Conservation (phyloP, 2,888 invertebrate species). For the Oscheius sp. region DNA sequence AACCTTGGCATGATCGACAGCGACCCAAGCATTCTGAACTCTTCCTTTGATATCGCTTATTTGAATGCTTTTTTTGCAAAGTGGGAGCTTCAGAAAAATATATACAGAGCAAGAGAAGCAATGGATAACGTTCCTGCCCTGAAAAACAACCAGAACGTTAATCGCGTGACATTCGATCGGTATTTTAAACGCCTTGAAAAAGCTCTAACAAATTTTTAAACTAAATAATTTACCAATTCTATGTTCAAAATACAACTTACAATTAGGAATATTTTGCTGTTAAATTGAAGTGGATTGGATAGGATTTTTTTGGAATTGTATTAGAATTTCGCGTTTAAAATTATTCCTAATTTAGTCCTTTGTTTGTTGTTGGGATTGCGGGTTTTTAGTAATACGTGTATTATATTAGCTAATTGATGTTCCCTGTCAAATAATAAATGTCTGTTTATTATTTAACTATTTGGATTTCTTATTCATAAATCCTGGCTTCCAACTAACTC, state of each 20-base stretch:
- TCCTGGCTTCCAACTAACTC: too few species aligned
- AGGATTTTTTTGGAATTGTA: slow-evolving; percentile 18
- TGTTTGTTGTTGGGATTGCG: too few species aligned
- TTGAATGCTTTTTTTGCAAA: slow-evolving; percentile 28
- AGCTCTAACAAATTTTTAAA: slow-evolving; percentile 30
- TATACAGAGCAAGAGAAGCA: slow-evolving; percentile 33
- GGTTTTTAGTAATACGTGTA: too few species aligned
- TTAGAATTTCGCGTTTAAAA: slow-evolving; percentile 24
- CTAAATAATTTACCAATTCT: slow-evolving; percentile 32
- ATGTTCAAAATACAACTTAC: slow-evolving; percentile 21
- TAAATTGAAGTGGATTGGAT: slow-evolving; percentile 21
- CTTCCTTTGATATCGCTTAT: slow-evolving; percentile 30
- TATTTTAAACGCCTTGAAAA: slow-evolving; percentile 34
- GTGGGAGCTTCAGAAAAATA: slow-evolving; percentile 28
- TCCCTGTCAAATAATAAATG: too few species aligned
- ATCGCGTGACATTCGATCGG: slow-evolving; percentile 31
- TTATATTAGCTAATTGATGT: too few species aligned
- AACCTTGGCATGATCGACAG: slow-evolving; percentile 33
- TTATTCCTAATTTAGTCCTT: slow-evolving; percentile 14
- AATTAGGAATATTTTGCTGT: slow-evolving; percentile 13
- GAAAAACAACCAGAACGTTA: slow-evolving; percentile 34
- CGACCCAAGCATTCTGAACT: slow-evolving; percentile 33
- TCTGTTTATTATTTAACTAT: too few species aligned
- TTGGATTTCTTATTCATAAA: too few species aligned
- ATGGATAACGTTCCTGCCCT: slow-evolving; percentile 30